A percentile compares a stretch with the other conserved stretches of the same genome.
Evolutionary conservation across 2,113 vertebrate species (phyloP).

Genomic region (Actenoides hombroni): DNA sequence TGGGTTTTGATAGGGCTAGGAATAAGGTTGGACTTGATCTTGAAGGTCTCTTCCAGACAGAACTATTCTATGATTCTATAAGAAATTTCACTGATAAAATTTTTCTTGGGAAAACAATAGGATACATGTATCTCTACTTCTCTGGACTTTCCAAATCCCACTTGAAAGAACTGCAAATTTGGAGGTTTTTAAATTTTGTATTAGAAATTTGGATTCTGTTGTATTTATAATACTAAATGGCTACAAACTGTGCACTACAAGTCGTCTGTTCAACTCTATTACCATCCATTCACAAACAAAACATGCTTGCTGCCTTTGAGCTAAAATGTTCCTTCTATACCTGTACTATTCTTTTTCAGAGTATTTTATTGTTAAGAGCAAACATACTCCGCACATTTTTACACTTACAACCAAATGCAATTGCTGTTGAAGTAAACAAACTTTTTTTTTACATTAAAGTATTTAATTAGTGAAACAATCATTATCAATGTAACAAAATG

Average conservation of each 20-base stretch:
- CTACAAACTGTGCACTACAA: neutral
- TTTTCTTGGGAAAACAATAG: neutral
- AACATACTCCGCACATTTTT: conserved; percentile 18
- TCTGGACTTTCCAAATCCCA: neutral
- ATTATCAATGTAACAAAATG: conserved; percentile 80
- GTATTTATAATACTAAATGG: neutral
- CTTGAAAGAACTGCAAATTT: neutral
- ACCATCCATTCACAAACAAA: neutral
- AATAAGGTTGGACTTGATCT: too few species aligned
- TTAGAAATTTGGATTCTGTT: neutral
- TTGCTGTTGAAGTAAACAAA: conserved; percentile 72
- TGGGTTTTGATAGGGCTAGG: too few species aligned
- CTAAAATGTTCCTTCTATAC: neutral
- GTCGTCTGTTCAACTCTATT: neutral
- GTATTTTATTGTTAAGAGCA: conserved; percentile 40
- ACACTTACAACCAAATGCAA: conserved; percentile 68
- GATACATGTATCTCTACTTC: neutral
- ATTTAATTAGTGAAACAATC: conserved; percentile 80
- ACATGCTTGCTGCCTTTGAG: neutral
- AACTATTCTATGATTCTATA: too few species aligned
- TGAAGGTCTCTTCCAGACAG: too few species aligned
- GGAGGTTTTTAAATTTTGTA: neutral
- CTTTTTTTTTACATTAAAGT: conserved; percentile 69
- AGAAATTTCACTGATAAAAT: neutral
- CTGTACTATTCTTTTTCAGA: neutral